Conservation (phyloP, 2,888 invertebrate species). For the Agonopterix subpropinquella region DNA sequence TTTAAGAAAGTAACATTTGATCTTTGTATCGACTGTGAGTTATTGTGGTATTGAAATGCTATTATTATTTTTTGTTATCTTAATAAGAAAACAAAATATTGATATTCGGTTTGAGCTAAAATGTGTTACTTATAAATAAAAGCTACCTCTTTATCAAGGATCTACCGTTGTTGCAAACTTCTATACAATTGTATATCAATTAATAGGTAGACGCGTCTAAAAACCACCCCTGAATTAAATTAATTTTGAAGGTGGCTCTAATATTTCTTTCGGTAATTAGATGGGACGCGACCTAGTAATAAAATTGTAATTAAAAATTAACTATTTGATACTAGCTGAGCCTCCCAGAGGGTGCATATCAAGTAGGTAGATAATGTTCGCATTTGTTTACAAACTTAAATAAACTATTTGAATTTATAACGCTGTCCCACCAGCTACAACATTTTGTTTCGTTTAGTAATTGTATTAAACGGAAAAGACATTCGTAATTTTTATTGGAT, state of each 20-base stretch:
- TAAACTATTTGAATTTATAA: conserved; percentile 68
- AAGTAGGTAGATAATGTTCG: conserved; percentile 52
- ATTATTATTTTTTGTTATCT: no score
- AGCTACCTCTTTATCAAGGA: no score
- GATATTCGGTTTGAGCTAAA: no score
- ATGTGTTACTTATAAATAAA: no score
- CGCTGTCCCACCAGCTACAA: conserved; percentile 19
- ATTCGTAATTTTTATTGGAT: no score
- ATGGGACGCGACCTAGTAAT: conserved; percentile 65
- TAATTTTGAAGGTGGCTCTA: conserved; percentile 30
- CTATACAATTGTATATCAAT: no score
- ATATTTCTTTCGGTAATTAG: conserved; percentile 68
- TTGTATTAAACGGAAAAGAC: not conserved
- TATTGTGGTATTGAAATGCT: no score
- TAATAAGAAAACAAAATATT: no score
- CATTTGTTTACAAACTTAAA: conserved; percentile 64
- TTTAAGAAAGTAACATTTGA: no score
- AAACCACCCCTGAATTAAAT: conserved; percentile 31
- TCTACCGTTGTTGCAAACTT: no score
- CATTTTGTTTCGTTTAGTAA: conserved; percentile 29
- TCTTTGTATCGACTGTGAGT: no score
- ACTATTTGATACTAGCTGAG: conserved; percentile 62
- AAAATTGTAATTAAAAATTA: conserved; percentile 75
- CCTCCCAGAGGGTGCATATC: conserved; percentile 68
- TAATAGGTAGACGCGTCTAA: no score